Evolutionary conservation across 2,113 vertebrate genomes (phyloP).

Genomic region (Miniopterus natalensis): DNA sequence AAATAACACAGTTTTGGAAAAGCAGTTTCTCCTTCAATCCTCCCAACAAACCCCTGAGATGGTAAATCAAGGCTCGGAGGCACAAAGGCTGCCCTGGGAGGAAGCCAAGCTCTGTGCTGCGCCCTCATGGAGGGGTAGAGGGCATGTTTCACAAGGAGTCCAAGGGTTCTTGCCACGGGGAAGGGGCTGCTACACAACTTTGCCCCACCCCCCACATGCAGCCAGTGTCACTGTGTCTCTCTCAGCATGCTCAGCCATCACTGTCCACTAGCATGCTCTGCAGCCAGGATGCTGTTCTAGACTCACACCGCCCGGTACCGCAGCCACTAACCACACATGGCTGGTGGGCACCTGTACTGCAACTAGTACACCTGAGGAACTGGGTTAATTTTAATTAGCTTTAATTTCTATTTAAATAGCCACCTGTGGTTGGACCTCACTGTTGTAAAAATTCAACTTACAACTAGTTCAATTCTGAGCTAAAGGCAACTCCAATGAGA

Average conservation of each 20-base stretch:
- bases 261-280: accelerated
- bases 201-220: not conserved
- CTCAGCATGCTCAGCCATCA: not conserved
- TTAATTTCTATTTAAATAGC: not conserved
- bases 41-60: not conserved
- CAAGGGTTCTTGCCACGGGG: not conserved
- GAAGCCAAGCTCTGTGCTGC: not conserved
- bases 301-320: accelerated
- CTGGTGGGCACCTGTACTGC: no score
- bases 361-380: not conserved
- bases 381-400: not conserved
- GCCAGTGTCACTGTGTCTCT: no score
- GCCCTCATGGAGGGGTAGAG: no score
- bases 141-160: not conserved
- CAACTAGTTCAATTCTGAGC: not conserved
- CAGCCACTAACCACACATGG: not conserved
- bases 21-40: not conserved
- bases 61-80: not conserved
- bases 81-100: not conserved
- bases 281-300: accelerated
- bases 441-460: accelerated
- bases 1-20: not conserved
- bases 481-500: not conserved
- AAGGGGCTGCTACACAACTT: no score
- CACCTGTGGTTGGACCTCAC: no score